phyloP scores from a whole-genome alignment of 2,797 vertebrate species.

The Schizopygopsis malacanthus region DNA sequence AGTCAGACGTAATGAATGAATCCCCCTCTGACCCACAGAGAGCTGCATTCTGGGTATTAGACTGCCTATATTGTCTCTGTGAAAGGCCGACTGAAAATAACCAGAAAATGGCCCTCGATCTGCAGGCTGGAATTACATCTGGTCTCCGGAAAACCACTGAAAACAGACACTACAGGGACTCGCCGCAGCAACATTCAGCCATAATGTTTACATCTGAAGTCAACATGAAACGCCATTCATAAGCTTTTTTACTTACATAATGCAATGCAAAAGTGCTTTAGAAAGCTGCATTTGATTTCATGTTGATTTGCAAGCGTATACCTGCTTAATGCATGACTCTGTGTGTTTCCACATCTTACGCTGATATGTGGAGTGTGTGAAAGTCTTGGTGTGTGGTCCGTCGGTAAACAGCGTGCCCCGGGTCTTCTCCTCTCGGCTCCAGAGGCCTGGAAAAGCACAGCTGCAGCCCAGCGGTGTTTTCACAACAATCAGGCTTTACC shows the following conservation, averaged over 20 bases:
- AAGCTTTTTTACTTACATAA: background rate
- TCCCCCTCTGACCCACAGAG: slow-evolving; percentile 7
- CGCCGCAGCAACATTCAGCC: background rate
- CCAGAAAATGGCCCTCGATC: slow-evolving; percentile 33
- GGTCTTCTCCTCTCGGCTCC: slow-evolving; percentile 42
- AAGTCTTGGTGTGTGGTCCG: slow-evolving; percentile 63
- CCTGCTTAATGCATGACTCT: background rate
- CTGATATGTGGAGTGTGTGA: background rate
- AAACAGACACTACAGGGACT: slow-evolving; percentile 51
- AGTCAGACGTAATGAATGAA: slow-evolving; percentile 17
- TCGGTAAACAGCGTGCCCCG: slow-evolving; percentile 52
- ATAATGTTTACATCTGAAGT: background rate
- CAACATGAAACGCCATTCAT: background rate
- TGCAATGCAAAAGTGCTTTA: background rate
- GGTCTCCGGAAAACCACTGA: slow-evolving; percentile 36
- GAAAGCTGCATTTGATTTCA: background rate
- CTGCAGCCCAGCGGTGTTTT: slow-evolving; percentile 62
- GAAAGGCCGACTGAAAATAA: slow-evolving; percentile 45
- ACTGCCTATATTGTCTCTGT: slow-evolving; percentile 6
- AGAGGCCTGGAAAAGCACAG: slow-evolving; percentile 63
- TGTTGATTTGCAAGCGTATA: background rate
- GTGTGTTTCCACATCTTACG: background rate
- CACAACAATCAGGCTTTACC: slow-evolving; percentile 54
- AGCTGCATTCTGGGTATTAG: slow-evolving; percentile 30
- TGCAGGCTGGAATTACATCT: slow-evolving; percentile 56